Base-by-base conservation (phyloP, 2,113 vertebrate species). In the rabbit (Oryctolagus cuniculus) region DNA sequence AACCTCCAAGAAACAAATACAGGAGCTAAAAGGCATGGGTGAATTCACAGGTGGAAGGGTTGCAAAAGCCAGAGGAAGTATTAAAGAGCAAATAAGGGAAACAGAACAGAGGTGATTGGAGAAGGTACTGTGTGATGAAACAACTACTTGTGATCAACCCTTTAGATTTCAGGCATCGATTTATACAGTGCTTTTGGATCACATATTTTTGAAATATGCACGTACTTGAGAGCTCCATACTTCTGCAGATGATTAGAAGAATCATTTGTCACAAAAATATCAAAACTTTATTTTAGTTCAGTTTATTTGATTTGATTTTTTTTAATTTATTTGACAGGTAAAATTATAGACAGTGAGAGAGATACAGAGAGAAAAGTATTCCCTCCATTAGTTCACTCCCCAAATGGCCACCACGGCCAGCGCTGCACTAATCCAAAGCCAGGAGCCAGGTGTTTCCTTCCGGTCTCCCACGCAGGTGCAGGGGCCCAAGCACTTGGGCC, bases 191-290 rank as follows among this genome's bases (percentile, higher is more conserved):
- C 22, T 2, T 44, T 84, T 51, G 24, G 55, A 64, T 8, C 21
- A 16, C n/a, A 36, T 81, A 38, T 19, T 90, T 92, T 44, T 53
- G 58, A 82, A 90, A 81, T 66, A 34, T 0, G 1, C 1, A 16
- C 8, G 79, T 34, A 83, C 10, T 55, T n/a, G 12, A 44, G 15
- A 93, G 12, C 25, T 83, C 22, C 25, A 27, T 74, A 10, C 38
- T 95, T 70, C 81, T 70, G 88, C 69, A 38, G 49, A 55, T 55
- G 11, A 53, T 89, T 6, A 4, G 49, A 85, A 95, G n/a, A 81
- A 31, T 24, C 31, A 51, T 80, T 77, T 73, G 19, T 94, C 44
- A 34, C 6, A 34, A 34, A 27, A 70, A 36, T 82, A 16, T 55
- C 80, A 63, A 64, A 81, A 81, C 49, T 22, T 79, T 61, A 5